These are phyloP conservation scores for Cyclargus thomasi DNA, from an alignment of 1,140 invertebrate species.

Conservation along the genomic window DNA sequence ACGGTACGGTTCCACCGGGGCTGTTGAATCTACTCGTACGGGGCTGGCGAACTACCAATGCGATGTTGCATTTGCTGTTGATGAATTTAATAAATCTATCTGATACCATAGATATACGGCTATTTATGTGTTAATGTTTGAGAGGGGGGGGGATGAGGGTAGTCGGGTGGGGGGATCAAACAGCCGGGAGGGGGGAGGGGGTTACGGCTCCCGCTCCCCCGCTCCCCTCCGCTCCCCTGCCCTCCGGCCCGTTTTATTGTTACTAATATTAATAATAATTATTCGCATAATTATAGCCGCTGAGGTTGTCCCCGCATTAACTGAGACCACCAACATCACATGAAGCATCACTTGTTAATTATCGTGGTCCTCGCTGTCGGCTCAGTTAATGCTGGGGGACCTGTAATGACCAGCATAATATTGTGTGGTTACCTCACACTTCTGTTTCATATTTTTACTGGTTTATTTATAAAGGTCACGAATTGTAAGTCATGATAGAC, in stretches of 20 bases:
- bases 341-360: conserved; percentile 23
- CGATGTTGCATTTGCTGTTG: conserved; percentile 56
- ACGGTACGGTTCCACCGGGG: conserved; percentile 56
- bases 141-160: conserved; percentile 32
- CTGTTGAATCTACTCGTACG: conserved; percentile 53
- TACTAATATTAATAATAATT: conserved; percentile 46
- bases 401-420: conserved; percentile 39
- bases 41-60: conserved; percentile 59
- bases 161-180: conserved; percentile 25
- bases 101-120: conserved; percentile 48
- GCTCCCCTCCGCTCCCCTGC: conserved; percentile 46
- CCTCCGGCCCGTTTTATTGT: conserved; percentile 46
- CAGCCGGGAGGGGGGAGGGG: conserved; percentile 24
- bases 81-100: conserved; percentile 41
- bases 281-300: conserved; percentile 41
- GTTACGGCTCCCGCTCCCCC: conserved; percentile 5
- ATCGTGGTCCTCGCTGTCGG: background rate
- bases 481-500: conserved; percentile 3
- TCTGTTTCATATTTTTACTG: conserved; percentile 46
- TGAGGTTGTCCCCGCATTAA: conserved; percentile 48
- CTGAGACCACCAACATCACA: conserved; percentile 33
- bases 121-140: conserved; percentile 53
- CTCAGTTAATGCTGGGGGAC: conserved; percentile 48
- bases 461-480: conserved; percentile 14
- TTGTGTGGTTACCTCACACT: conserved; percentile 66